A percentile compares a stretch with the other conserved stretches of the same genome.
phyloP scores from a whole-genome alignment of 2,888 invertebrate species.

The Arenicola marina region DNA sequence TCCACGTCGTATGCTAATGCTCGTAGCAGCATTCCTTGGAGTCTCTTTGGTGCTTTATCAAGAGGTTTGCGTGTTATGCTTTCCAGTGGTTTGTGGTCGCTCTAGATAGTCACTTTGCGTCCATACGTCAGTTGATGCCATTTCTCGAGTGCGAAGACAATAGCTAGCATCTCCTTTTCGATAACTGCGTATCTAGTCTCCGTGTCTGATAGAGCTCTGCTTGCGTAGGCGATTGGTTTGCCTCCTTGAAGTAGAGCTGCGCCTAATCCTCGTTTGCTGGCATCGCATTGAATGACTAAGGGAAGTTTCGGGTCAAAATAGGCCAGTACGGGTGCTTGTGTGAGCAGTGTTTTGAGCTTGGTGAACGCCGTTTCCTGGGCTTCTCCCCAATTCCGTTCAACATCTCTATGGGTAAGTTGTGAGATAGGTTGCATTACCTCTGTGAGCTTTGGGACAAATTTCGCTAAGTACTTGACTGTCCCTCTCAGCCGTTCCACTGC shows the following conservation, averaged over 20 bases:
- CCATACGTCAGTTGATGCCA: slow-evolving; percentile 22
- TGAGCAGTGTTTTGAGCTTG: slow-evolving; percentile 9
- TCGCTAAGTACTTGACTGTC: too few species aligned
- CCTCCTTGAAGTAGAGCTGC: slow-evolving; percentile 27
- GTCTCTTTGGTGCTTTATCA: slow-evolving; percentile 13
- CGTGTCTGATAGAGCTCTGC: slow-evolving; percentile 25
- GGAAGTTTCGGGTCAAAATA: slow-evolving; percentile 14
- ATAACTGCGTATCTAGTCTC: slow-evolving; percentile 32
- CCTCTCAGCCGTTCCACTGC: neutral
- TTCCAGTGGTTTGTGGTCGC: slow-evolving; percentile 22
- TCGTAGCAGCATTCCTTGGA: slow-evolving; percentile 18
- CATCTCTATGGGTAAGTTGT: neutral
- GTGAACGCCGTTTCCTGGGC: slow-evolving; percentile 13
- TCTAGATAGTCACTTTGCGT: slow-evolving; percentile 4
- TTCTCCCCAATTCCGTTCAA: slow-evolving; percentile 1
- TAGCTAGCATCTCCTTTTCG: slow-evolving; percentile 27
- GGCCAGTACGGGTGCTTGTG: slow-evolving; percentile 12
- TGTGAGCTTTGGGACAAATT: slow-evolving; percentile 1
- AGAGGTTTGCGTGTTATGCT: slow-evolving; percentile 13
- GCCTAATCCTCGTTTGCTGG: slow-evolving; percentile 18
- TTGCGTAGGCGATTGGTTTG: slow-evolving; percentile 33
- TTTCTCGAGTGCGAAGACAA: slow-evolving; percentile 13
- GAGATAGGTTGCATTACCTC: neutral
- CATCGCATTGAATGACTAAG: slow-evolving; percentile 19
- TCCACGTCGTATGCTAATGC: slow-evolving; percentile 11